Base-by-base conservation (phyloP, 1,140 invertebrate genomes). In the Pogonognathellus flavescens region DNA sequence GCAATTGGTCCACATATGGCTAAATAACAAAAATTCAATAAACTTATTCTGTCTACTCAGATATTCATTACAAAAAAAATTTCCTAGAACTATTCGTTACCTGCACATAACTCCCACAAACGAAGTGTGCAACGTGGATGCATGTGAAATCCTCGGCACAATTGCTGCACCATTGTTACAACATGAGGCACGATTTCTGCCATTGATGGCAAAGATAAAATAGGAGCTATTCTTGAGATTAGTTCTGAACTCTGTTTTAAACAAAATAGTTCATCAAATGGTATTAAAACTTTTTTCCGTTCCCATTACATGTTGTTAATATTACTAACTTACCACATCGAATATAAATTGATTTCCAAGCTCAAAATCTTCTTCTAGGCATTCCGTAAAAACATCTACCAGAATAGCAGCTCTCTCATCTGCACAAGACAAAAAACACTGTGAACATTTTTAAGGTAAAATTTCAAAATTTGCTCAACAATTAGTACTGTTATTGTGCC, bases 51-150 rank as follows among this genome's bases (percentile, higher is more conserved):
- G 57, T 18, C n/a, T 6, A 60, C 57, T 14, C 8, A 60, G n/a
- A n/a, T n/a, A n/a, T n/a, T n/a, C n/a, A n/a, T n/a, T n/a, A 60
- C n/a, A 16, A 14, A 60, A 60, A 14, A 18, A 60, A 14, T 60
- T 60, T 10, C n/a, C 5, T 31, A 6, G 7, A n/a, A 5, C 13
- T n/a, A n/a, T n/a, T n/a, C 20, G 7, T 81, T 82, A 88, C 88
- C 83, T 50, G 8, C n/a, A 83, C 87, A 86, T 8, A 88, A 57
- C 18, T 86, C 62, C 88, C 88, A 88, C 11, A 88, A 22, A 31
- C 62, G 83, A 22, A 13, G 13, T 8, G 50, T 14, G 70, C 88
- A 88, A 10, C 53, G 14, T 1, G 85, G 41, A 66, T 80, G 59
- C n/a, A 31, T n/a, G 25, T 85, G 41, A 70, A 62, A 88, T 0